phyloP scores from a whole-genome alignment of 2,797 vertebrate species.

The Manis javanica region DNA sequence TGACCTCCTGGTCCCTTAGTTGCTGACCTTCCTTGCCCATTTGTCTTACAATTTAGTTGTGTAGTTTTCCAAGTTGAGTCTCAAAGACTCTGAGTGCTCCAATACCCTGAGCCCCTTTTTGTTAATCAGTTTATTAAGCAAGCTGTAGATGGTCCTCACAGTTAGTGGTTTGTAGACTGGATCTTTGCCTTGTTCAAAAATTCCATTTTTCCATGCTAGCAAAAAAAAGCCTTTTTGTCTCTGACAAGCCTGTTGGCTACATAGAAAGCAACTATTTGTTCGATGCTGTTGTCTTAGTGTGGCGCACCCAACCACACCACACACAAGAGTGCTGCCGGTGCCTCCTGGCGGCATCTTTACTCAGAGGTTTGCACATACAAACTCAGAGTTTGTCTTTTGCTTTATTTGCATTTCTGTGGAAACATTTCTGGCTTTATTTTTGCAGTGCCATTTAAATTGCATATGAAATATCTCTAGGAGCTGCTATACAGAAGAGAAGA shows the following conservation, averaged over 20 bases:
- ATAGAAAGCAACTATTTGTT: constrained; percentile 30
- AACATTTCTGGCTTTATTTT: constrained; percentile 6
- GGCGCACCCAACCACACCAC: neutral
- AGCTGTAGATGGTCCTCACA: neutral
- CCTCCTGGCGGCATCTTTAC: neutral
- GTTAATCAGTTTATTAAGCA: constrained; percentile 6
- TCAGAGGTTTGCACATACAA: neutral
- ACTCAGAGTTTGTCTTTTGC: neutral
- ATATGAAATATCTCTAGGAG: neutral
- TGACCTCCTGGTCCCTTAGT: neutral
- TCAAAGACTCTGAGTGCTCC: neutral
- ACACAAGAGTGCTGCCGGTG: neutral
- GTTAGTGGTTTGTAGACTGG: neutral
- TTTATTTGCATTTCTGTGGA: constrained; percentile 35
- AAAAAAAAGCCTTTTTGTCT: neutral
- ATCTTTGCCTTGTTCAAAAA: constrained; percentile 41
- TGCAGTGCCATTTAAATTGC: neutral
- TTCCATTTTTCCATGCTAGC: neutral
- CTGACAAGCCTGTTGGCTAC: neutral
- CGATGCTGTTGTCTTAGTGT: neutral
- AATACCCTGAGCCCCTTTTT: neutral
- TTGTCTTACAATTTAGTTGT: neutral
- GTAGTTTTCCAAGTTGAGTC: neutral
- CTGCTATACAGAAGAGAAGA: neutral
- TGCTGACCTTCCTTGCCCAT: neutral